Percentiles rank a stretch among this genome's conserved stretches.
Conservation (phyloP, 2,113 vertebrate genomes). For the Todiramphus chloris region DNA sequence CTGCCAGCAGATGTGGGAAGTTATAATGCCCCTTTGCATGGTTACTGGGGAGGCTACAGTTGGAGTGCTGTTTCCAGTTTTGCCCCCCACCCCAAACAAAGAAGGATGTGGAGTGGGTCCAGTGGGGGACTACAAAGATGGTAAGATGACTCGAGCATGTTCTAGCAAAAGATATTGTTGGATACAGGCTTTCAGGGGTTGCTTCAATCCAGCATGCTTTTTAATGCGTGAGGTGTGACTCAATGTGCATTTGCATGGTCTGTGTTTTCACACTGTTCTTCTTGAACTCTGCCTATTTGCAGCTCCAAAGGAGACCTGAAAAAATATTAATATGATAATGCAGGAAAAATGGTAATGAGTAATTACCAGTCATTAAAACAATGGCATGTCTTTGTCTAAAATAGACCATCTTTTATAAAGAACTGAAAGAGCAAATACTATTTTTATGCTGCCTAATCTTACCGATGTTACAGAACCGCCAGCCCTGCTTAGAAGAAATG, state of each 20-base stretch:
- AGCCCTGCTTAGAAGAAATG: neutral
- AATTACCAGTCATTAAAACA: neutral
- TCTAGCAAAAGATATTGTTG: neutral
- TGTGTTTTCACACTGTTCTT: neutral
- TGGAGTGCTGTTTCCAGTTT: neutral
- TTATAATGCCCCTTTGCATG: neutral
- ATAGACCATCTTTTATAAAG: neutral
- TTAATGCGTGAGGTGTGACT: neutral
- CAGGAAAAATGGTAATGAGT: neutral
- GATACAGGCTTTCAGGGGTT: neutral
- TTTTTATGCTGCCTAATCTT: neutral
- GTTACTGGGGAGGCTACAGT: neutral
- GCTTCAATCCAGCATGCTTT: neutral
- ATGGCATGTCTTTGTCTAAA: neutral
- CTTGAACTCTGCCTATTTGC: neutral
- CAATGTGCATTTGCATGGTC: rapidly evolving
- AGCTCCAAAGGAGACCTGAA: neutral
- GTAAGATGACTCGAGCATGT: neutral
- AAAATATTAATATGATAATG: neutral
- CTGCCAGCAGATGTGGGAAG: neutral
- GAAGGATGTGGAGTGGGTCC: neutral
- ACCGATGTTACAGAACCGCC: neutral
- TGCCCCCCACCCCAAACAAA: neutral
- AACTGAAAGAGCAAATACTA: neutral
- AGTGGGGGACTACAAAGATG: neutral